These are phyloP conservation scores for Drosophila anceps DNA, from an alignment of 2,888 invertebrate species.

Conservation along the genomic window DNA sequence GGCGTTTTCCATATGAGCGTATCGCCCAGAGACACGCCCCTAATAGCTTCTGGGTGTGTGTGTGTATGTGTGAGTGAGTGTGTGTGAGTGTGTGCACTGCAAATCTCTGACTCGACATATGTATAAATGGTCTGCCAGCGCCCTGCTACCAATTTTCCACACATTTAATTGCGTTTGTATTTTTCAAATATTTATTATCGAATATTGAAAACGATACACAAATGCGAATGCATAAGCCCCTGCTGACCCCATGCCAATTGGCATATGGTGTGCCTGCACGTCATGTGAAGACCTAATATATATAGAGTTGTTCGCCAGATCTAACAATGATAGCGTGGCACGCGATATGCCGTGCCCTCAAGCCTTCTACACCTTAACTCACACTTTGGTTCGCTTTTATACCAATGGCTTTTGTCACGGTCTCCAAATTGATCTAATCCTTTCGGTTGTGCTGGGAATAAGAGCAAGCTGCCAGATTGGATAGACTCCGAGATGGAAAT, in stretches of 20 bases:
- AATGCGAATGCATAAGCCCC: slow-evolving; percentile 32
- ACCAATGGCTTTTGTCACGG: slow-evolving; percentile 50
- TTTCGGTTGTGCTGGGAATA: slow-evolving; percentile 26
- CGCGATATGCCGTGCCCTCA: slow-evolving; percentile 65
- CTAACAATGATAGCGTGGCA: slow-evolving; percentile 56
- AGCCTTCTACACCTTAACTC: slow-evolving; percentile 22
- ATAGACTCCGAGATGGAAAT: neutral
- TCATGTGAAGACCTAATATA: slow-evolving; percentile 32
- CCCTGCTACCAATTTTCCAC: slow-evolving; percentile 52
- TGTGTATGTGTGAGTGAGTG: neutral
- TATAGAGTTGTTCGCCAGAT: slow-evolving; percentile 31
- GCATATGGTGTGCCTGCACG: slow-evolving; percentile 50
- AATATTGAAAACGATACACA: slow-evolving; percentile 67
- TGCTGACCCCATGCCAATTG: neutral
- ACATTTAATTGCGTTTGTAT: slow-evolving; percentile 79
- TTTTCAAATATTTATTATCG: slow-evolving; percentile 80
- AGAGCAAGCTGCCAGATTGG: neutral
- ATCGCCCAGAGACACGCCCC: slow-evolving; percentile 39
- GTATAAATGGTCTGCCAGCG: slow-evolving; percentile 12
- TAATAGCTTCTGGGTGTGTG: slow-evolving; percentile 19
- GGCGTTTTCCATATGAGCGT: slow-evolving; percentile 12
- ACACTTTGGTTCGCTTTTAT: neutral
- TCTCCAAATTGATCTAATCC: slow-evolving; percentile 34
- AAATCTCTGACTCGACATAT: slow-evolving; percentile 72
- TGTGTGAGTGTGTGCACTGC: slow-evolving; percentile 41